phyloP scores from a whole-genome alignment of 2,113 vertebrate species.

The Todiramphus saurophagus region DNA sequence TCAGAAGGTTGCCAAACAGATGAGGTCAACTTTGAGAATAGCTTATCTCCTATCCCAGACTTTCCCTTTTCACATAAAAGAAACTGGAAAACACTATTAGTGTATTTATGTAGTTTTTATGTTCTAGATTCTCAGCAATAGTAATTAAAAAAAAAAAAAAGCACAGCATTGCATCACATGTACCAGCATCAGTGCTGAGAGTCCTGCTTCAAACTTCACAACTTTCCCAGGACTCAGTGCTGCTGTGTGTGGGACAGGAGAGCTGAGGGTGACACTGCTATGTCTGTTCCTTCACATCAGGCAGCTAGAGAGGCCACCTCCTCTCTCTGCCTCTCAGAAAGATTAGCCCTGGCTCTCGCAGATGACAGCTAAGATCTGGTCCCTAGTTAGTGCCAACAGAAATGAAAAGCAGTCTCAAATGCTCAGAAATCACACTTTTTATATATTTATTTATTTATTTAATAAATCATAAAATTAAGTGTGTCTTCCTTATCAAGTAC shows the following conservation, averaged over 20 bases:
- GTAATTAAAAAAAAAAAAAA: neutral
- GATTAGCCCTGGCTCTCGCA: neutral
- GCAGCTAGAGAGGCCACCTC: neutral
- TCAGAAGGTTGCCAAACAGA: neutral
- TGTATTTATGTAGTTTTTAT: neutral
- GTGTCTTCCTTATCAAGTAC: neutral
- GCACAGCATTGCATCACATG: neutral
- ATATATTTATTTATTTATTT: neutral
- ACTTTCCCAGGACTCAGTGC: neutral
- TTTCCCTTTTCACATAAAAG: neutral
- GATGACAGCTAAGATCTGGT: neutral
- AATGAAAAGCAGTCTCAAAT: neutral
- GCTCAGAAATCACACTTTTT: neutral
- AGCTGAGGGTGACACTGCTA: neutral
- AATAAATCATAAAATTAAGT: neutral
- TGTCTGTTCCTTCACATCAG: neutral
- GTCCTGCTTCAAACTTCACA: neutral
- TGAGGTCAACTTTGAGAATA: neutral
- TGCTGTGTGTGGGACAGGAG: neutral
- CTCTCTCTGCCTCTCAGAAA: neutral
- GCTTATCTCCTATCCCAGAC: neutral
- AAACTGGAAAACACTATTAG: neutral
- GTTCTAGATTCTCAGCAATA: neutral
- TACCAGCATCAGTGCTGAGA: neutral
- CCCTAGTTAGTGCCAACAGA: neutral